Percentiles rank a stretch among this genome's conserved stretches.
Evolutionary conservation across 2,888 invertebrate species (phyloP).

Genomic region (Erynnis tages): DNA sequence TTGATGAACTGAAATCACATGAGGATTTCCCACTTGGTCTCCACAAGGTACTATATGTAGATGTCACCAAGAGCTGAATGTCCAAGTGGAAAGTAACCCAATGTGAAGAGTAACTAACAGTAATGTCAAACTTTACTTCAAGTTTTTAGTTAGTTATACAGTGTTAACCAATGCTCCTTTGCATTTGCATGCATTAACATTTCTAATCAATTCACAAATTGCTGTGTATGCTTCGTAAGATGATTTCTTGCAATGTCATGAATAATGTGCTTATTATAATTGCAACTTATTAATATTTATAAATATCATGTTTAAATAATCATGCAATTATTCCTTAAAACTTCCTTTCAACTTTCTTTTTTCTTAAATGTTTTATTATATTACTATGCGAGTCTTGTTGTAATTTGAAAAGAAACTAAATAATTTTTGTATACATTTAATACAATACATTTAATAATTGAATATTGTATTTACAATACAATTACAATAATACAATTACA

Average conservation of each 20-base stretch:
- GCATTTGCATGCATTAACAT: constrained; percentile 35
- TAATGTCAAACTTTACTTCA: constrained; percentile 26
- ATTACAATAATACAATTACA: too few species aligned
- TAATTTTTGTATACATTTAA: too few species aligned
- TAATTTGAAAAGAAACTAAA: too few species aligned
- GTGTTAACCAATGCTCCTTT: constrained; percentile 28
- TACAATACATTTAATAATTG: too few species aligned
- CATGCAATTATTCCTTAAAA: too few species aligned
- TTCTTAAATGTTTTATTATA: not conserved
- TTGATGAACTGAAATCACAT: constrained; percentile 69
- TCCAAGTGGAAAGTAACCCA: constrained; percentile 29
- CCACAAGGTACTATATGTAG: constrained; percentile 67
- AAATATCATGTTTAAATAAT: too few species aligned
- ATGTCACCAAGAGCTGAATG: constrained; percentile 35
- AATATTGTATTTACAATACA: too few species aligned
- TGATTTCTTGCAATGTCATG: constrained; percentile 13
- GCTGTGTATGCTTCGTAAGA: constrained; percentile 8
- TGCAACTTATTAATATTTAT: not conserved
- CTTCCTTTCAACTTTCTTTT: not conserved
- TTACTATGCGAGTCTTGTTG: too few species aligned
- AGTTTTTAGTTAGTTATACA: constrained; percentile 16
- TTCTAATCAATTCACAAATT: constrained; percentile 25
- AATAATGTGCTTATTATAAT: constrained; percentile 20
- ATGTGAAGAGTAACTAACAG: constrained; percentile 30
- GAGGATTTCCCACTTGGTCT: constrained; percentile 63